Evolutionary conservation across 2,888 invertebrate genomes (phyloP).

Genomic region (Bombyx huttoni): DNA sequence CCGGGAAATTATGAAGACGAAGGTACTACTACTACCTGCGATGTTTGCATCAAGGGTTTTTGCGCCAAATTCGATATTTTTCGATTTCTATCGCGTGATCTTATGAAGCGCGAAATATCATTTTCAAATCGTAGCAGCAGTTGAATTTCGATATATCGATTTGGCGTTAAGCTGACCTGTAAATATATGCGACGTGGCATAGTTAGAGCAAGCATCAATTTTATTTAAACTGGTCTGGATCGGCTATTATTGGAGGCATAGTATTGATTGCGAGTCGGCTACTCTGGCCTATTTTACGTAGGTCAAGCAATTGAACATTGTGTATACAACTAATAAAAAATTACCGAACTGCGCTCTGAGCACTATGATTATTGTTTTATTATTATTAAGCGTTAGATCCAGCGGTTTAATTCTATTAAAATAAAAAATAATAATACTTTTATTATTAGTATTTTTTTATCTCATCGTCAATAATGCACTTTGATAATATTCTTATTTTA

Average conservation of each 20-base stretch:
- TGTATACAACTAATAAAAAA: neutral
- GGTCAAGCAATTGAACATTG: neutral
- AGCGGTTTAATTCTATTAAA: too few species aligned
- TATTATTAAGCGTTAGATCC: too few species aligned
- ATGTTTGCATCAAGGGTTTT: neutral
- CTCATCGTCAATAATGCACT: too few species aligned
- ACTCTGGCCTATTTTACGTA: neutral
- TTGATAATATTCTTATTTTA: too few species aligned
- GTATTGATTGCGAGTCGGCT: slow-evolving; percentile 1
- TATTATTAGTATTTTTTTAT: too few species aligned
- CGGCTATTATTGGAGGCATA: neutral
- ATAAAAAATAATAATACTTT: too few species aligned
- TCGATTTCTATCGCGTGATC: neutral
- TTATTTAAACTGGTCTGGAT: neutral
- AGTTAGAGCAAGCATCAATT: neutral
- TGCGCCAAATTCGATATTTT: neutral
- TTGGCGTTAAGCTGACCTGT: neutral
- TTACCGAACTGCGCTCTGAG: too few species aligned
- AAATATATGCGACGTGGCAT: neutral
- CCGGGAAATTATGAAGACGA: neutral
- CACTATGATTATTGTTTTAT: too few species aligned
- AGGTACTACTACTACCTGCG: neutral
- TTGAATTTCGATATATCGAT: neutral
- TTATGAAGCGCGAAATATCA: neutral
- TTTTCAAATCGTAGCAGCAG: neutral